Evolutionary conservation across 2,113 vertebrate genomes (phyloP).

Genomic region (Melanostigma gelatinosum): DNA sequence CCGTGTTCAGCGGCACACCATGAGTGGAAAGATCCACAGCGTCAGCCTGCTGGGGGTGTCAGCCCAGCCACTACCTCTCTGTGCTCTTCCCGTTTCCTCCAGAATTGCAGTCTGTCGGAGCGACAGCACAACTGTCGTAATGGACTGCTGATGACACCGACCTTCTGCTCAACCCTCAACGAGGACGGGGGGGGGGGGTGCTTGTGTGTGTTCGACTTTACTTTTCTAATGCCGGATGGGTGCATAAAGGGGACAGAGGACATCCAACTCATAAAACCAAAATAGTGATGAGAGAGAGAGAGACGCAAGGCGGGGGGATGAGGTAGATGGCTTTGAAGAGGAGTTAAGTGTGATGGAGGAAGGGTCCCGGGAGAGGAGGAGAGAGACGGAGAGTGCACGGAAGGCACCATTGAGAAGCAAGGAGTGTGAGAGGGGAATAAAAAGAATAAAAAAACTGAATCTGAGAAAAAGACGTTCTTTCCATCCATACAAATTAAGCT

Average conservation of each 20-base stretch:
- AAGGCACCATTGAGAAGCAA: constrained; percentile 11
- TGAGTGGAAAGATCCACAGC: constrained; percentile 27
- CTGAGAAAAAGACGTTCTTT: constrained; percentile 59
- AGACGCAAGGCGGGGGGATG: constrained; percentile 9
- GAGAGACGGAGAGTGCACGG: constrained; percentile 34
- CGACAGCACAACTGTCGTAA: constrained; percentile 70
- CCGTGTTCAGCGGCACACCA: background rate
- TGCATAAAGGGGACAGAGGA: constrained; percentile 75
- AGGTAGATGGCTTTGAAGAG: constrained; percentile 70
- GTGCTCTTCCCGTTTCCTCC: constrained; percentile 33
- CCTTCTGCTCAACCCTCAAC: constrained; percentile 73
- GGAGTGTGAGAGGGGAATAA: constrained; percentile 29
- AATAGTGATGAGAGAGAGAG: constrained; percentile 65
- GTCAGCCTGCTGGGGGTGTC: constrained; percentile 51
- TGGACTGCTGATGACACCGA: constrained; percentile 77
- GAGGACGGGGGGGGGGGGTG: constrained; percentile 34
- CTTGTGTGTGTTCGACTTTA: constrained; percentile 44
- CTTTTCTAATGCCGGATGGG: constrained; percentile 60
- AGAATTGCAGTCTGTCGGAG: constrained; percentile 54
- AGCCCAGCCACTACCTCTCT: constrained; percentile 18
- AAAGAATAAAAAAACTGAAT: constrained; percentile 20
- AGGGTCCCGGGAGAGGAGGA: constrained; percentile 56
- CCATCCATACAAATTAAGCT: constrained; percentile 55
- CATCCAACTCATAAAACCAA: constrained; percentile 74
- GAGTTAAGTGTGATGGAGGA: constrained; percentile 69